A percentile compares a stretch with the other conserved stretches of the same genome.
Conservation (phyloP, 2,888 invertebrate species). For the Synergus gifuensis region DNA sequence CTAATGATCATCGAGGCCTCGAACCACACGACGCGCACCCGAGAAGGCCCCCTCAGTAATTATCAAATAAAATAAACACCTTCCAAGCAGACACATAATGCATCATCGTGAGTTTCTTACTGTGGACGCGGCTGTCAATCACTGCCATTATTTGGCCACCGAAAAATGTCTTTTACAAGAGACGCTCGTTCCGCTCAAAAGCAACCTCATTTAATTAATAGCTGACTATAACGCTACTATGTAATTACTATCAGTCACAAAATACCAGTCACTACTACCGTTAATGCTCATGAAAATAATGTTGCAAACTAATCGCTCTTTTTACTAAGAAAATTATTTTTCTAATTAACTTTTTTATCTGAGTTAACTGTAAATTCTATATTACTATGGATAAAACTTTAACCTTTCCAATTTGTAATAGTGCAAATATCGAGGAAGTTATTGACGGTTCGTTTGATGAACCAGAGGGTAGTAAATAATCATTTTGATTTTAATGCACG, state of each 20-base stretch:
- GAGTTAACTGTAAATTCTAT: not conserved
- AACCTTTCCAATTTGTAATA: not conserved
- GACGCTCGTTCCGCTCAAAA: constrained; percentile 24
- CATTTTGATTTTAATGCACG: constrained; percentile 22
- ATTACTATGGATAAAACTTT: too few species aligned
- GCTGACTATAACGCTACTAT: constrained; percentile 35
- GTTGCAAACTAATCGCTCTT: constrained; percentile 35
- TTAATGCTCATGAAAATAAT: constrained; percentile 33
- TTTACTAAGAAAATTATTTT: constrained; percentile 35
- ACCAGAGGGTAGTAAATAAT: constrained; percentile 13
- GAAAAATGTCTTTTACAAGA: constrained; percentile 4
- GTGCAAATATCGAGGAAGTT: constrained; percentile 17
- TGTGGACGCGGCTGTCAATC: constrained; percentile 35
- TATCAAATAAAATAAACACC: constrained; percentile 71
- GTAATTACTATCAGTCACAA: constrained; percentile 20
- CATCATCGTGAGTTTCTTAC: constrained; percentile 26
- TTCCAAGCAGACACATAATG: constrained; percentile 44
- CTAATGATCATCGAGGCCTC: constrained; percentile 66
- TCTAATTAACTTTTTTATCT: constrained; percentile 3
- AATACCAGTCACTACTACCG: constrained; percentile 24
- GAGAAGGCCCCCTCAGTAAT: constrained; percentile 58
- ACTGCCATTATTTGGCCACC: constrained; percentile 33
- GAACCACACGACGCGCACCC: constrained; percentile 48
- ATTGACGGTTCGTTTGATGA: constrained; percentile 4
- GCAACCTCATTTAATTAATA: constrained; percentile 39